Evolutionary conservation across 2,888 invertebrate genomes (phyloP).

Genomic region (Hartigia nigra): DNA sequence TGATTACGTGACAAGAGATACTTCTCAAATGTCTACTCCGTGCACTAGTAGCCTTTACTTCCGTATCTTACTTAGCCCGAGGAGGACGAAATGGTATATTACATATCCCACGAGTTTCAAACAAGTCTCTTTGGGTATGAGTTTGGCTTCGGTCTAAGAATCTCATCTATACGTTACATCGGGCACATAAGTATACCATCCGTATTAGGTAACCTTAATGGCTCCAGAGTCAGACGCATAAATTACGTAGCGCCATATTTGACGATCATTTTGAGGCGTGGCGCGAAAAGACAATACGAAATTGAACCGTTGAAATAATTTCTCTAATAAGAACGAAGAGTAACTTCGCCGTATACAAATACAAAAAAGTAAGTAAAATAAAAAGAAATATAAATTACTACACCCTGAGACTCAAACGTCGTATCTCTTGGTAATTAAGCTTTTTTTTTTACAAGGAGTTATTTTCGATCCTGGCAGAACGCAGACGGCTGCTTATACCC

Average conservation of each 20-base stretch:
- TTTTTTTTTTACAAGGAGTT: not conserved
- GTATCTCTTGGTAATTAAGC: not conserved
- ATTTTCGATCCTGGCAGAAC: not conserved
- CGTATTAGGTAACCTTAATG: slow-evolving; percentile 2
- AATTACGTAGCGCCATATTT: slow-evolving; percentile 6
- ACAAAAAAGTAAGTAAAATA: not conserved
- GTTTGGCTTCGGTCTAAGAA: not conserved
- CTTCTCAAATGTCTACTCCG: not conserved
- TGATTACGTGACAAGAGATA: not conserved
- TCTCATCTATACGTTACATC: not conserved
- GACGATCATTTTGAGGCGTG: not conserved
- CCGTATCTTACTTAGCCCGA: not conserved
- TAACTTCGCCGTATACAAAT: not conserved
- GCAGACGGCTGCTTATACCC: not conserved
- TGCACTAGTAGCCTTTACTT: not conserved
- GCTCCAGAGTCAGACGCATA: not conserved
- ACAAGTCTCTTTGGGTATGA: not conserved
- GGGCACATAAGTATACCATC: not conserved
- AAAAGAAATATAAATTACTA: not conserved
- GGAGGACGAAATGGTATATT: not conserved
- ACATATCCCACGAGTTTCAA: not conserved
- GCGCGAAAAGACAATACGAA: not conserved
- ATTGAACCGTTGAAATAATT: not conserved
- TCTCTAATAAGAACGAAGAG: not conserved
- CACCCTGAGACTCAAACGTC: not conserved